Base-by-base conservation (phyloP, 2,797 vertebrate species). In the Lutjanus campechanus region DNA sequence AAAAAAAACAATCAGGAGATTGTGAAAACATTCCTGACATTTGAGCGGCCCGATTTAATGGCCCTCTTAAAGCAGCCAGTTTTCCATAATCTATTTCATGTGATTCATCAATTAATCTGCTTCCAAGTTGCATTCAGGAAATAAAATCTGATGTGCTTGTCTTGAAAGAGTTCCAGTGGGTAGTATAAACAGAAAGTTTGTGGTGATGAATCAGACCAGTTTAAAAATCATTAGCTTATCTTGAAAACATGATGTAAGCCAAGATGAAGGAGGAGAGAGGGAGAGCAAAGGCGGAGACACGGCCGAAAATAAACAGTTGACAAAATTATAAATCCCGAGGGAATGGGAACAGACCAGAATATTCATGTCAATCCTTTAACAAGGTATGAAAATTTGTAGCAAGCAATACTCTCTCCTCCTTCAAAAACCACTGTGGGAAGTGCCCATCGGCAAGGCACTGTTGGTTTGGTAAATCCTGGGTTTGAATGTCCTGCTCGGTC, bases 211-310 rank as follows among this genome's bases (percentile, higher is more conserved):
- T 83, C 49, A 40, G 11, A 17, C 60, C 73, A 8, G 25, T 75
- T 72, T 1, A 63, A 50, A 70, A 64, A 65, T 62, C 58, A 9
- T 74, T 71, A 77, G 76, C 72, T 84, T 81, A 81, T 74, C 74
- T 66, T 72, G 13, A 68, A 71, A 72, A 79, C 20, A 44, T 13
- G 22, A 25, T 36, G 53, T 12, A 3, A 9, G 67, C 49, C 29
- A 29, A 56, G 53, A 47, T 16, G 22, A 58, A 11, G 29, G 54
- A 49, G 25, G 29, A 22, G 67, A 36, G 46, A 51, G 54, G 8
- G 58, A 36, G 29, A 36, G 29, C 11, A 13, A 5, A 49, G 22
- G 8, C 43, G 41, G 11, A 29, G 12, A 44, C 6, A 16, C 19
- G 36, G 22, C 12, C 25, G 44, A 56, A 74, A 59, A 68, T 43